Evolutionary conservation across 2,113 vertebrate genomes (phyloP).

Genomic region (Eretmochelys imbricata): DNA sequence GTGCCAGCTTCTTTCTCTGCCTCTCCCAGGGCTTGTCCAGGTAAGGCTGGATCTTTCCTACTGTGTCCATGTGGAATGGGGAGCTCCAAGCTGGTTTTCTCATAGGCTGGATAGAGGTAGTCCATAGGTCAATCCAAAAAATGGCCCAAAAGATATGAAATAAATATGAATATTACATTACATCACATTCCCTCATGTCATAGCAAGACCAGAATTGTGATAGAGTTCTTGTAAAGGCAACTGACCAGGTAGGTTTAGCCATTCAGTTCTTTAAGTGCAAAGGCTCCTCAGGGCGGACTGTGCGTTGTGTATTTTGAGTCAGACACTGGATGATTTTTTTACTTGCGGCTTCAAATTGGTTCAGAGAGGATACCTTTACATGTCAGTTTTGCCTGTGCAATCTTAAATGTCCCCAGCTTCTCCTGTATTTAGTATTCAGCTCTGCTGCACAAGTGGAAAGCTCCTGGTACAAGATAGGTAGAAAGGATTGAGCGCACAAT

Average conservation of each 20-base stretch:
- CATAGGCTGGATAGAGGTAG: not conserved
- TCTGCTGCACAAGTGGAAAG: not conserved
- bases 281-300: not conserved
- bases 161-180: not conserved
- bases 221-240: not conserved
- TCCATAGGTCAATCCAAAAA: not conserved
- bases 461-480: not conserved
- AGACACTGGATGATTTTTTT: not conserved
- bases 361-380: not conserved
- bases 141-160: not conserved
- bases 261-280: not conserved
- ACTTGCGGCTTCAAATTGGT: not conserved
- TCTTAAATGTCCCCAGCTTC: not conserved
- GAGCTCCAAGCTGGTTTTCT: not conserved
- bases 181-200: not conserved
- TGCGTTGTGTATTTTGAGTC: not conserved
- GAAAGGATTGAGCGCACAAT: not conserved
- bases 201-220: not conserved
- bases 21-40: not conserved
- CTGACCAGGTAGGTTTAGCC: not conserved
- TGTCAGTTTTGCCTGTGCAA: not conserved
- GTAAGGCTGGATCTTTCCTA: not conserved
- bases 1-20: not conserved
- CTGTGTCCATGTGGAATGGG: not conserved
- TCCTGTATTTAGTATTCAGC: not conserved